Percentiles rank a stretch among this genome's conserved stretches.
phyloP scores from a whole-genome alignment of 2,113 vertebrate genomes.

The Malurus melanocephalus region DNA sequence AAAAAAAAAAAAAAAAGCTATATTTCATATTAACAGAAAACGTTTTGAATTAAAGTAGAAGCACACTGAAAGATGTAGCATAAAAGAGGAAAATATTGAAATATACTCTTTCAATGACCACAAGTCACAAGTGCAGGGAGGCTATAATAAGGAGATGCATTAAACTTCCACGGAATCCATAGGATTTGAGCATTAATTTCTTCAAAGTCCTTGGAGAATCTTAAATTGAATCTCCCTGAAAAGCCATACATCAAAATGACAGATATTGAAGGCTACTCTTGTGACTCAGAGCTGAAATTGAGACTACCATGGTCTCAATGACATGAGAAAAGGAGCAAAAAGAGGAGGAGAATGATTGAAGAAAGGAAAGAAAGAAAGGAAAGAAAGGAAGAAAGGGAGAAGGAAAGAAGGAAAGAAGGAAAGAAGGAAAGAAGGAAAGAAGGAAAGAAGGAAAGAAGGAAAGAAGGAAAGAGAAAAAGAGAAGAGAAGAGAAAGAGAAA shows the following conservation, averaged over 20 bases:
- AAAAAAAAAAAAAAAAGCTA: neutral
- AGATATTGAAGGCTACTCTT: neutral
- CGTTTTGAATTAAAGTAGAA: neutral
- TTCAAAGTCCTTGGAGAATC: neutral
- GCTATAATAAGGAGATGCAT: neutral
- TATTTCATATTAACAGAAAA: neutral
- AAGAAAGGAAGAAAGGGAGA: fast-evolving
- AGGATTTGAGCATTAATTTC: neutral
- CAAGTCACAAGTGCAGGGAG: neutral
- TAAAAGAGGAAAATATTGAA: neutral
- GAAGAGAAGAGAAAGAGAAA: neutral
- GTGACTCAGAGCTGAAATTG: neutral
- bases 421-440: fast-evolving
- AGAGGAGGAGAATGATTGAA: neutral
- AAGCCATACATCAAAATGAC: neutral
- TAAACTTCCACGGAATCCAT: neutral
- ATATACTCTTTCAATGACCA: neutral
- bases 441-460: fast-evolving
- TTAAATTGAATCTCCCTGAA: neutral
- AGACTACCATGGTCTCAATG: neutral
- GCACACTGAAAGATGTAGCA: neutral
- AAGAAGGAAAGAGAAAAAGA: too few relatives aligned
- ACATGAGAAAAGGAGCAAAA: neutral
- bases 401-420: too few relatives aligned
- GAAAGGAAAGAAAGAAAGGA: fast-evolving